phyloP scores from a whole-genome alignment of 2,888 invertebrate genomes.

The Heliconius ethilla region DNA sequence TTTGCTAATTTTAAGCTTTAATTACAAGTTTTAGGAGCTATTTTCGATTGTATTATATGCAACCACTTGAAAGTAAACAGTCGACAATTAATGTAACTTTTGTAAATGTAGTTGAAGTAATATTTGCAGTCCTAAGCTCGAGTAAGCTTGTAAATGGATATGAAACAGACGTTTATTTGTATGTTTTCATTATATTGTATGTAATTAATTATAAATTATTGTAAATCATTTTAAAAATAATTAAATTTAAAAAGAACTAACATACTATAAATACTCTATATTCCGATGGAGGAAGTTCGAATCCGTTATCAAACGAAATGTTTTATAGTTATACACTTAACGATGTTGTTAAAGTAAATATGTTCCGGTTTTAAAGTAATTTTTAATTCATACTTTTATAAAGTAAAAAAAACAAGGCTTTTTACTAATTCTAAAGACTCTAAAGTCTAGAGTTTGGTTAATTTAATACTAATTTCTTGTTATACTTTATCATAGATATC shows the following conservation, averaged over 20 bases:
- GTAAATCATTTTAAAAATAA: too few relatives aligned
- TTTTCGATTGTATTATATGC: neutral
- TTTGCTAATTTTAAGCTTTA: constrained; percentile 30
- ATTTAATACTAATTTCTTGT: neutral
- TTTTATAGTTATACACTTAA: neutral
- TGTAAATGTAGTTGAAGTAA: constrained; percentile 27
- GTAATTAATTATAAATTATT: too few relatives aligned
- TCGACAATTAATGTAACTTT: constrained; percentile 28
- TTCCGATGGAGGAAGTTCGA: neutral
- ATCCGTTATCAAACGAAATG: neutral
- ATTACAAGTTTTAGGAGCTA: neutral
- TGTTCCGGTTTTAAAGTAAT: neutral
- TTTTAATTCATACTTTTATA: too few relatives aligned
- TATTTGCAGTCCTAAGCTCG: constrained; percentile 18
- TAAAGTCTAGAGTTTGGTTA: too few relatives aligned
- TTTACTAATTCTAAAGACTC: too few relatives aligned
- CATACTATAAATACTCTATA: too few relatives aligned
- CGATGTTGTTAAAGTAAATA: neutral
- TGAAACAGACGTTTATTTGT: neutral
- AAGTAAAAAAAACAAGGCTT: too few relatives aligned
- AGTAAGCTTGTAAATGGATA: constrained; percentile 15
- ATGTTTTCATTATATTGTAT: neutral
- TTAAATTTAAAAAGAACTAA: too few relatives aligned
- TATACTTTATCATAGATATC: too few relatives aligned
- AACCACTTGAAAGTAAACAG: constrained; percentile 38